A percentile compares a stretch with the other conserved stretches of the same genome.
These are phyloP conservation scores for Heterotis niloticus DNA, from an alignment of 2,113 vertebrate genomes.

Conservation along the genomic window DNA sequence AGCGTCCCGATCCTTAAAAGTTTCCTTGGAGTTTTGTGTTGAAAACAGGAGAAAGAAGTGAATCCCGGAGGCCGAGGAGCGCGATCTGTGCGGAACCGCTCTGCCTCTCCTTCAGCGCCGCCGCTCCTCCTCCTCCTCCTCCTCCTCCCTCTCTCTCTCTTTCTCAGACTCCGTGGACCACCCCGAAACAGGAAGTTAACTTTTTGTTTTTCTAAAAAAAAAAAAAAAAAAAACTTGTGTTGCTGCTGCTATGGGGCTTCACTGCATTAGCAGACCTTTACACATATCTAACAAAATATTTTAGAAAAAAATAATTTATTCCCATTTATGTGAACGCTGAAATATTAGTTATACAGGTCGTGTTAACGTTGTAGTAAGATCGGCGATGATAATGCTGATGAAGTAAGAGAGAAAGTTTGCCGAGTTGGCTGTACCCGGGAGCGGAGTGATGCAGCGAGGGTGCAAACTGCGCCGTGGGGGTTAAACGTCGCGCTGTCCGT, in stretches of 20 bases:
- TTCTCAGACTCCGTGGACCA: constrained; percentile 72
- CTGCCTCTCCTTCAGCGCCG: constrained; percentile 27
- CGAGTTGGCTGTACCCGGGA: neutral
- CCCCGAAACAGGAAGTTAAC: constrained; percentile 80
- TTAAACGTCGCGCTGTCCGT: constrained; percentile 17
- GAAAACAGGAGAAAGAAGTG: constrained; percentile 47
- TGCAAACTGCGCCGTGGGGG: neutral
- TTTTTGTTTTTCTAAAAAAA: constrained; percentile 73
- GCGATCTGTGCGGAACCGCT: constrained; percentile 61
- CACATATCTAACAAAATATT: neutral
- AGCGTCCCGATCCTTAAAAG: constrained; percentile 37
- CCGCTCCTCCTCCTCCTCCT: too few species aligned
- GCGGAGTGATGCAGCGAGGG: too few species aligned
- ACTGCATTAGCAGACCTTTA: constrained; percentile 16
- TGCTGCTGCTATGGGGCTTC: constrained; percentile 42
- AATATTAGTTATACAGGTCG: too few species aligned
- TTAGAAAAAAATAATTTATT: neutral
- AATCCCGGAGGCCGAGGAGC: constrained; percentile 61
- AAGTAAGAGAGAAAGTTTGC: neutral
- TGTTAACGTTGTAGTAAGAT: neutral
- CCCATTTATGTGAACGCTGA: neutral
- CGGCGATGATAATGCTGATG: constrained; percentile 10
- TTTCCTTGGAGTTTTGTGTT: constrained; percentile 40
- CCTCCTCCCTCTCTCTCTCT: constrained; percentile 46
- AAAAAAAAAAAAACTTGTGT: constrained; percentile 37